phyloP scores from a whole-genome alignment of 2,113 vertebrate species.

The Blennius ocellaris region DNA sequence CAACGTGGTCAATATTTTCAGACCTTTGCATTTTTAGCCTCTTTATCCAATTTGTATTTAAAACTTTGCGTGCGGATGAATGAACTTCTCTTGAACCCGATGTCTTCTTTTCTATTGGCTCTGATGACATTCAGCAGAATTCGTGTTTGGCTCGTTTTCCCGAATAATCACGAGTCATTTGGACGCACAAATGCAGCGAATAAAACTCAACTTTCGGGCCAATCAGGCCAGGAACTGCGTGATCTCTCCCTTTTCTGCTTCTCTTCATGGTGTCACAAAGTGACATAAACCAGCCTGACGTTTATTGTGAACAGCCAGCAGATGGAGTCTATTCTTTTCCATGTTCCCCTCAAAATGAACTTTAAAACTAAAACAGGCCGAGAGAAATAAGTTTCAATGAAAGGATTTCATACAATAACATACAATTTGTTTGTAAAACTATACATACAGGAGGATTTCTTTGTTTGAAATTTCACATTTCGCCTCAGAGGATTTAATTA shows the following conservation, averaged over 20 bases:
- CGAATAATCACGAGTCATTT: background rate
- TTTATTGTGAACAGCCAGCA: constrained; percentile 7
- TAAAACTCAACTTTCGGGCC: background rate
- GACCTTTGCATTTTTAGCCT: too few species aligned
- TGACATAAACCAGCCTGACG: constrained; percentile 38
- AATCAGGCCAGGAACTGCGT: background rate
- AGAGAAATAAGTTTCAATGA: too few species aligned
- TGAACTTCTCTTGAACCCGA: background rate
- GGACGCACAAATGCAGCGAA: background rate
- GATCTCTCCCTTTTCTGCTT: background rate
- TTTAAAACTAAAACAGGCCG: too few species aligned
- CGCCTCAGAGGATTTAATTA: too few species aligned
- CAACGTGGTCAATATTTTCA: background rate
- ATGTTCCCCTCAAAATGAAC: too few species aligned
- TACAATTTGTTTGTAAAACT: too few species aligned
- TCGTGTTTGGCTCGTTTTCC: background rate
- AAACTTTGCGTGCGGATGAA: background rate
- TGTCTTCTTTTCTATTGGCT: background rate
- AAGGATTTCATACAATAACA: too few species aligned
- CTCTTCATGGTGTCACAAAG: constrained; percentile 10
- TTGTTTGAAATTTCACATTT: too few species aligned
- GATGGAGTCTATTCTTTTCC: background rate
- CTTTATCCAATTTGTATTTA: background rate
- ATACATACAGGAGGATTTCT: too few species aligned
- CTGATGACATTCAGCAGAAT: constrained; percentile 9